These are phyloP conservation scores for Chlorocebus sabaeus DNA, from an alignment of 2,113 vertebrate species.

Conservation along the genomic window DNA sequence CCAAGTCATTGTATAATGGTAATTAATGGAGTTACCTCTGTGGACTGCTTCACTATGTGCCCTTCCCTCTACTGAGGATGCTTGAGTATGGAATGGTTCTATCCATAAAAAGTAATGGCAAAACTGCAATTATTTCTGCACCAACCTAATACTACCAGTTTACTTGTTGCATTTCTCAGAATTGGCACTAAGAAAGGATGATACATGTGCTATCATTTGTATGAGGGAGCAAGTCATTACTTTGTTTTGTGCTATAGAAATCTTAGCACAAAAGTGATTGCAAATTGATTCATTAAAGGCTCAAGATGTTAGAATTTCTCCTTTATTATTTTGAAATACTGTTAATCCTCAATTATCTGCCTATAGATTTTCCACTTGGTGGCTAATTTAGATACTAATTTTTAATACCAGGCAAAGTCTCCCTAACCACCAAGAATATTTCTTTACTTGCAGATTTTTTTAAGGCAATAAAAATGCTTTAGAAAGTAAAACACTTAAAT, in stretches of 20 bases:
- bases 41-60: background rate
- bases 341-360: slow-evolving; percentile 59
- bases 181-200: background rate
- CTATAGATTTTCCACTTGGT: slow-evolving; percentile 49
- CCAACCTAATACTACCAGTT: background rate
- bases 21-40: background rate
- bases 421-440: background rate
- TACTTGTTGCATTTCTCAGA: background rate
- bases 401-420: slow-evolving; percentile 32
- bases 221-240: background rate
- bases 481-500: background rate
- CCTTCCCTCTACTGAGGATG: background rate
- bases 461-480: slow-evolving; percentile 37
- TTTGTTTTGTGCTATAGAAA: slow-evolving; percentile 18
- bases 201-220: background rate
- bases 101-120: too few relatives aligned
- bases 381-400: slow-evolving; percentile 61
- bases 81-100: background rate
- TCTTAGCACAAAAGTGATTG: background rate
- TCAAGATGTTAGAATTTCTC: slow-evolving; percentile 37
- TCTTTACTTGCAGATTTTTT: background rate
- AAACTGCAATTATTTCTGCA: too few relatives aligned
- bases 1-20: background rate
- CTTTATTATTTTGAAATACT: slow-evolving; percentile 41
- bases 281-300: slow-evolving; percentile 59